Conservation (phyloP, 2,113 vertebrate genomes). For the Serinus canaria region DNA sequence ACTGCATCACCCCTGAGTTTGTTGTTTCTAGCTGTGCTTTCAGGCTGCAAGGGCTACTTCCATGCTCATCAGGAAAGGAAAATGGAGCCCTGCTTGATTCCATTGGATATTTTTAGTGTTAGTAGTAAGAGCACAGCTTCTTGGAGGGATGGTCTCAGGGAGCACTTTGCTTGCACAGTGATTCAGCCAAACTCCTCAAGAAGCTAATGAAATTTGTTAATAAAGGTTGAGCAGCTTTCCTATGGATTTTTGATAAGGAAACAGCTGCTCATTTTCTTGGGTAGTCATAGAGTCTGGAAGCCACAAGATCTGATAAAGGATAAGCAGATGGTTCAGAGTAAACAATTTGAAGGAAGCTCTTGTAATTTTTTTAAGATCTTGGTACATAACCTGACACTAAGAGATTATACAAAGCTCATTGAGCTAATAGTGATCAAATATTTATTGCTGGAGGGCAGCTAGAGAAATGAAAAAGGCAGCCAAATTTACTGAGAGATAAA, state of each 20-base stretch:
- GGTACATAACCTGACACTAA: not conserved
- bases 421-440: not conserved
- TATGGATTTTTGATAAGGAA: conserved; percentile 67
- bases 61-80: not conserved
- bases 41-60: not conserved
- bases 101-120: not conserved
- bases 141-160: not conserved
- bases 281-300: conserved; percentile 49
- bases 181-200: conserved; percentile 23
- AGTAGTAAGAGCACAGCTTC: not conserved
- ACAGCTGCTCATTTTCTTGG: conserved; percentile 65
- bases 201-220: conserved; percentile 60
- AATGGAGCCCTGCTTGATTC: not conserved
- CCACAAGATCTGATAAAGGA: conserved; percentile 48
- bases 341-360: conserved; percentile 58
- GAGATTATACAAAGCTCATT: conserved; percentile 20
- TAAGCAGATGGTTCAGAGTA: conserved; percentile 67
- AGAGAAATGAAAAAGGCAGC: not conserved
- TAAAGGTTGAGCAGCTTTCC: conserved; percentile 57
- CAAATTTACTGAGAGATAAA: not conserved
- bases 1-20: not conserved
- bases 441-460: not conserved
- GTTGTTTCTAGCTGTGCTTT: not conserved
- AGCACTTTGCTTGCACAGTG: conserved; percentile 13
- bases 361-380: conserved; percentile 53